Evolutionary conservation across 2,113 vertebrate genomes (phyloP).

Genomic region (Cynoglossus semilaevis): DNA sequence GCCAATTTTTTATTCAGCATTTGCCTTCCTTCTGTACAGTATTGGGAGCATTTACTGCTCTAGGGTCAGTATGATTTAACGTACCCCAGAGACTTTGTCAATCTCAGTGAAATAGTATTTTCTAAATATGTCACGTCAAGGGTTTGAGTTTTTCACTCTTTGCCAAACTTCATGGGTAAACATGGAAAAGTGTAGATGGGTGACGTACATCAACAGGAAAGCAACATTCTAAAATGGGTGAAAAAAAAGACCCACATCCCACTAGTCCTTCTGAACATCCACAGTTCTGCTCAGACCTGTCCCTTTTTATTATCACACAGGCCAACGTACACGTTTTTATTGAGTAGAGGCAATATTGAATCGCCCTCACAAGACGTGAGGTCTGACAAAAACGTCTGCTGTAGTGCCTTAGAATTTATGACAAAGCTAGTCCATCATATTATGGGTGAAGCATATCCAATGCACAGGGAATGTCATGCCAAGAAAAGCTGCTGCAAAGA

Average conservation of each 20-base stretch:
- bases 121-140: too few relatives aligned
- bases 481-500: slow-evolving; percentile 23
- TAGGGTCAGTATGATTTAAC: too few relatives aligned
- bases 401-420: slow-evolving; percentile 25
- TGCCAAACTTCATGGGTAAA: too few relatives aligned
- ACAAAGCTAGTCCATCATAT: slow-evolving; percentile 57
- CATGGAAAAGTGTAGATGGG: too few relatives aligned
- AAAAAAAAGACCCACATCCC: background rate
- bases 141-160: too few relatives aligned
- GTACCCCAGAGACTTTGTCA: too few relatives aligned
- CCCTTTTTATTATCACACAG: slow-evolving; percentile 3
- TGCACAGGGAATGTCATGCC: slow-evolving; percentile 41
- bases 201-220: too few relatives aligned
- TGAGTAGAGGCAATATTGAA: slow-evolving; percentile 3
- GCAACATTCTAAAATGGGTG: too few relatives aligned
- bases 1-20: too few relatives aligned
- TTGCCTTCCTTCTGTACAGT: too few relatives aligned
- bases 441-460: slow-evolving; percentile 57
- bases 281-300: slow-evolving; percentile 1
- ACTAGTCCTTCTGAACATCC: background rate
- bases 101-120: too few relatives aligned
- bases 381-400: slow-evolving; percentile 21
- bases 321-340: slow-evolving; percentile 8
- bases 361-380: slow-evolving; percentile 5
- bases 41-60: too few relatives aligned